A percentile compares a stretch with the other conserved stretches of the same genome.
Evolutionary conservation across 2,797 vertebrate species (phyloP).

Genomic region (Zalophus californianus): DNA sequence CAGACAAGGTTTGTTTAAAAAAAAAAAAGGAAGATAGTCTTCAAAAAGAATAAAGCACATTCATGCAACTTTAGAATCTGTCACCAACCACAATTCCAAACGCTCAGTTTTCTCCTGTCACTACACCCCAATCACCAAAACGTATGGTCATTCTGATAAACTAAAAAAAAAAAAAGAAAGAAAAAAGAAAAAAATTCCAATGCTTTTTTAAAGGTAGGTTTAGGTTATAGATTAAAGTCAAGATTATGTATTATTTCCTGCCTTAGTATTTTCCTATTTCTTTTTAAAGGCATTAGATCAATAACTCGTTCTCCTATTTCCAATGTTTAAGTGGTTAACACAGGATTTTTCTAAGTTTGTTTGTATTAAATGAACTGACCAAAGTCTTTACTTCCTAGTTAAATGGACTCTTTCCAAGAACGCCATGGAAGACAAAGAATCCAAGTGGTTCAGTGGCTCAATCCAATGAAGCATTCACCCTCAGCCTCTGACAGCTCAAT

Average conservation of each 20-base stretch:
- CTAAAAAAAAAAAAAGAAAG: background rate
- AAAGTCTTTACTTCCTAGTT: slow-evolving; percentile 67
- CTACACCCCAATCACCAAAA: background rate
- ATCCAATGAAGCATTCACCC: slow-evolving; percentile 71
- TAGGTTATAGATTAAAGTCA: background rate
- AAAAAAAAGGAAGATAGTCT: slow-evolving; percentile 1
- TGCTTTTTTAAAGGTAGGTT: background rate
- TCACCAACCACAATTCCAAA: slow-evolving; percentile 8
- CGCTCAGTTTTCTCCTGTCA: slow-evolving; percentile 4
- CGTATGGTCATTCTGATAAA: background rate
- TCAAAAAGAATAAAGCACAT: slow-evolving; percentile 41
- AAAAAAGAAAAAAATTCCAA: background rate
- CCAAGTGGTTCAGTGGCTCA: slow-evolving; percentile 67
- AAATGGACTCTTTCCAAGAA: slow-evolving; percentile 65
- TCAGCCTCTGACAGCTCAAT: slow-evolving; percentile 64
- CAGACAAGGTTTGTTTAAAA: slow-evolving; percentile 64
- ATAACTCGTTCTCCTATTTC: slow-evolving; percentile 39
- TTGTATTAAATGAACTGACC: slow-evolving; percentile 48
- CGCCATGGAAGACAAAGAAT: slow-evolving; percentile 70
- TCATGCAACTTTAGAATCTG: slow-evolving; percentile 13
- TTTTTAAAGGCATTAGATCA: background rate
- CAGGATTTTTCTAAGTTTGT: background rate
- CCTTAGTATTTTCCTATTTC: slow-evolving; percentile 36
- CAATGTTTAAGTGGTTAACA: slow-evolving; percentile 49
- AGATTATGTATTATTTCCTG: slow-evolving; percentile 38